Evolutionary conservation across 2,888 invertebrate species (phyloP), one percentile per base, ranked within the genome.

Genomic region (Rugalucina vietnamica): DNA sequence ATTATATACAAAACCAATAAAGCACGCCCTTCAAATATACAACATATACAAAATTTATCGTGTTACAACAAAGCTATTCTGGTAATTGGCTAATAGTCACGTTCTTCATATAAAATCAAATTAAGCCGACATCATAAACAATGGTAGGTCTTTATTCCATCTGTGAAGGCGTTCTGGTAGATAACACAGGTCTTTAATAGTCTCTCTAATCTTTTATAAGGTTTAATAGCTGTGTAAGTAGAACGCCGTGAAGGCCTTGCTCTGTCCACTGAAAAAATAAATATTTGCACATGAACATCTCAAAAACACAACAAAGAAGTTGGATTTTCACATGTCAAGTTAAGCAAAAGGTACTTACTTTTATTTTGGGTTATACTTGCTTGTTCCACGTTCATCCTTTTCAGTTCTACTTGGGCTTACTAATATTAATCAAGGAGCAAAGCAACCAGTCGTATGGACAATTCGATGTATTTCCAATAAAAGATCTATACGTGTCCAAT

Each of bases 81-180:
- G 12, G 65, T 34, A 65, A 65, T 18, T 18, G 21, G 65, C 65
- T 65, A 2, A 1, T 21, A 65, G 65, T 65, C 65, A 65, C 65
- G 65, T 65, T 65, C 34, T 34, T 65, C 65, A 34, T 65, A 65
- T 65, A 65, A 65, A 65, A 65, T 34, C 65, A 65, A 65, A 65
- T 65, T 65, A 65, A 65, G 65, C 65, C 21, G 65, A 65, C 65
- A 65, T 10, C 65, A 65, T 65, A 65, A 65, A 65, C 65, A 27
- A 65, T 65, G 4, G 65, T 34, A 34, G 34, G 65, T 65, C 65
- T 65, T 65, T 65, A 65, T 65, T 65, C 34, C 65, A 65, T 32
- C 65, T 65, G 65, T 65, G 65, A 14, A 34, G 65, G 65, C 65
- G 65, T 65, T 10, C 32, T 34, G 18, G 34, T 34, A 65, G 65